Conservation (phyloP, 30 jellyfish, hydroid and myxozoan species). For the Hydractinia echinata region DNA sequence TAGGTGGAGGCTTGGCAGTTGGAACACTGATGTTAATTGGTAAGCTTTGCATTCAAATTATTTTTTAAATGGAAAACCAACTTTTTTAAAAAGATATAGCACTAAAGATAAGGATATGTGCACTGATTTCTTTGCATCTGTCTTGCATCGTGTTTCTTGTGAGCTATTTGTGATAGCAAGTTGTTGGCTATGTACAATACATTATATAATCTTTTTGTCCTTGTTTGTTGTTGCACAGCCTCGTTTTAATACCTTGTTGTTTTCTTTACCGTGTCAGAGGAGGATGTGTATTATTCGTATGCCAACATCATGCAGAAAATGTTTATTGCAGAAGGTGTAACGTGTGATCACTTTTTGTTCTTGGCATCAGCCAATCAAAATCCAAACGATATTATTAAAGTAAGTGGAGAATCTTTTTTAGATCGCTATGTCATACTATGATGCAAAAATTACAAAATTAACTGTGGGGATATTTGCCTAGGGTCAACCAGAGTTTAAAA, state of each 20-base stretch:
- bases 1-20: conserved; percentile 88
- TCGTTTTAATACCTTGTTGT: not conserved
- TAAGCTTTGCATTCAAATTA: conserved; percentile 15
- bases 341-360: conserved; percentile 37
- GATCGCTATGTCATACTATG: too few species aligned
- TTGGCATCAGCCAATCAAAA: conserved; percentile 38
- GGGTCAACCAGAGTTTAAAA: too few species aligned
- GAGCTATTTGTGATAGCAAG: too few species aligned
- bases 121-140: too few species aligned
- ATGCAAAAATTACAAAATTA: too few species aligned
- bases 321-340: conserved; percentile 79
- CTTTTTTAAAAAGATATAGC: too few species aligned
- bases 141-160: too few species aligned
- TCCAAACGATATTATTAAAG: conserved; percentile 42
- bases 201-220: too few species aligned
- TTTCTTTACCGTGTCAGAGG: conserved; percentile 33
- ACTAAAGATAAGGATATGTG: too few species aligned
- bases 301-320: conserved; percentile 53
- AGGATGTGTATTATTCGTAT: conserved; percentile 53
- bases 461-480: too few species aligned
- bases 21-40: conserved; percentile 76
- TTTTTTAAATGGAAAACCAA: too few species aligned
- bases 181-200: too few species aligned
- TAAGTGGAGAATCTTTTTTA: not conserved
- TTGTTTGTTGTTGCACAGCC: not conserved